phyloP scores from a whole-genome alignment of 2,888 invertebrate species.

The Drosophila basisetae region DNA sequence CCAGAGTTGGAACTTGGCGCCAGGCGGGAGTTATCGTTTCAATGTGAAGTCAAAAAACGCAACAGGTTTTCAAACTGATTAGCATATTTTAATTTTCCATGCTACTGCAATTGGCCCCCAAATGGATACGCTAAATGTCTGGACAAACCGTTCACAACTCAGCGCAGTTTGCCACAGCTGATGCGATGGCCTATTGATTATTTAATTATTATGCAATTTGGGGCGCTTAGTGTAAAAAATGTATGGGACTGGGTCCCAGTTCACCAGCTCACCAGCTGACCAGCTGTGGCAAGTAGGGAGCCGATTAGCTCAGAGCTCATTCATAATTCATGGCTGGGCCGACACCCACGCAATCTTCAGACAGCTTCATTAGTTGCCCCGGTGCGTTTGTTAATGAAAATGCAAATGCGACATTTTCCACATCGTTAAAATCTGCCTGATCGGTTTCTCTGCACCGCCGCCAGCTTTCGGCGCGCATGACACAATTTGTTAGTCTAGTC shows the following conservation, averaged over 20 bases:
- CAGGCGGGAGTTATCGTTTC: not conserved
- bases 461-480: constrained; percentile 9
- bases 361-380: constrained; percentile 57
- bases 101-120: constrained; percentile 43
- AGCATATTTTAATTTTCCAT: constrained; percentile 48
- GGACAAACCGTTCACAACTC: constrained; percentile 24
- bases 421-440: constrained; percentile 41
- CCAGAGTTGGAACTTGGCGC: not conserved
- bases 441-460: constrained; percentile 28
- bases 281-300: not conserved
- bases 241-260: constrained; percentile 4
- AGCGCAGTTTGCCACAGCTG: not conserved
- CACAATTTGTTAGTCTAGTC: constrained; percentile 7
- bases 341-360: constrained; percentile 31
- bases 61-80: constrained; percentile 43
- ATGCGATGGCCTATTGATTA: constrained; percentile 4
- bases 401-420: constrained; percentile 65
- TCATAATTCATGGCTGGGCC: constrained; percentile 32
- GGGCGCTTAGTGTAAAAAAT: constrained; percentile 8
- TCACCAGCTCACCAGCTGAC: not conserved
- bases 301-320: constrained; percentile 33
- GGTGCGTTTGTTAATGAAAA: constrained; percentile 29
- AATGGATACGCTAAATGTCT: constrained; percentile 47
- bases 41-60: constrained; percentile 32
- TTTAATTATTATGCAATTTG: constrained; percentile 41